Evolutionary conservation across 2,113 vertebrate genomes (phyloP).

Genomic region (Carollia perspicillata): DNA sequence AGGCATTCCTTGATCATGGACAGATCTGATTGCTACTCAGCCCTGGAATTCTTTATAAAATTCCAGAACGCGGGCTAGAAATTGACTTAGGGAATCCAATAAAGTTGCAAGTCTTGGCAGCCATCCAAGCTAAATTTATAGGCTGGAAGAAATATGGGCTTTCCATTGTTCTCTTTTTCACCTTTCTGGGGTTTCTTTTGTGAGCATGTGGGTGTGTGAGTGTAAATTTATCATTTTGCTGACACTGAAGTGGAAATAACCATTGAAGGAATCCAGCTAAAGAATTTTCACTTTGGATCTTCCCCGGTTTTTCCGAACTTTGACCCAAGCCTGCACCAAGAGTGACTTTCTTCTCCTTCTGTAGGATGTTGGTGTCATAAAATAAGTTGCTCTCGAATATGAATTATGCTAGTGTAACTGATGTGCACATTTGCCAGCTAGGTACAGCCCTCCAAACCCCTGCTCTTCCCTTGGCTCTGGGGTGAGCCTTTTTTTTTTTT

Average conservation of each 20-base stretch:
- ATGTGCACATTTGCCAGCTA: background rate
- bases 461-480: background rate
- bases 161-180: slow-evolving; percentile 77
- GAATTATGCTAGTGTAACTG: background rate
- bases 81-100: slow-evolving; percentile 75
- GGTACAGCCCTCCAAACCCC: background rate
- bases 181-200: slow-evolving; percentile 70
- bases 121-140: slow-evolving; percentile 77
- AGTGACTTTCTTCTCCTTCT: slow-evolving; percentile 43
- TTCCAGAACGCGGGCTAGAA: slow-evolving; percentile 77
- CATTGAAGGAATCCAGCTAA: slow-evolving; percentile 9
- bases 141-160: slow-evolving; percentile 76
- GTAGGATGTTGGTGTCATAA: slow-evolving; percentile 40
- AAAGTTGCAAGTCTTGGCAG: slow-evolving; percentile 72
- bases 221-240: slow-evolving; percentile 73
- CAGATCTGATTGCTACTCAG: slow-evolving; percentile 66
- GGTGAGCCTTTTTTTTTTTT: slow-evolving; percentile 30
- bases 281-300: slow-evolving; percentile 50
- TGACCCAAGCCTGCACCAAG: slow-evolving; percentile 55
- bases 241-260: slow-evolving; percentile 38
- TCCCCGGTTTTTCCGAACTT: slow-evolving; percentile 44
- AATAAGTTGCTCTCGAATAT: slow-evolving; percentile 44
- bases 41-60: slow-evolving; percentile 73
- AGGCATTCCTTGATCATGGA: slow-evolving; percentile 75
- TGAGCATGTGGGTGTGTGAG: background rate